phyloP scores from a whole-genome alignment of 2,888 invertebrate species.

The Oscheius sp. region DNA sequence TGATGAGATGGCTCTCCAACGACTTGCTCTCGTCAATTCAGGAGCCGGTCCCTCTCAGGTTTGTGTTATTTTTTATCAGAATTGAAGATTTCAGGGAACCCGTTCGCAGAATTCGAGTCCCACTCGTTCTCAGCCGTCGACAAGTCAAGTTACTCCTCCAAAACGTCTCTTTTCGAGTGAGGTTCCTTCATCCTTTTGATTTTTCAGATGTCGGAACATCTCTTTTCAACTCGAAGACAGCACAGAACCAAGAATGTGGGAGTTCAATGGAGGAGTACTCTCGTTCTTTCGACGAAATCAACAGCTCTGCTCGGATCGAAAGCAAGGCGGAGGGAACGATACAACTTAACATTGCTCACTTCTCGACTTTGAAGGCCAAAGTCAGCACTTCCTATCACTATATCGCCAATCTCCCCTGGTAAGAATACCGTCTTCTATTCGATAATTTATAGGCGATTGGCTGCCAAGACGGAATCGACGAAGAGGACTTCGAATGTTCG shows the following conservation, averaged over 20 bases:
- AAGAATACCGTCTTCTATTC: not conserved
- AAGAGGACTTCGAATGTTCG: conserved; percentile 62
- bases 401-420: conserved; percentile 64
- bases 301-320: conserved; percentile 17
- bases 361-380: conserved; percentile 52
- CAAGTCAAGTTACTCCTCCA: not conserved
- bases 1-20: not conserved
- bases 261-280: conserved; percentile 21
- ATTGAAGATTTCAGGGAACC: conserved; percentile 8
- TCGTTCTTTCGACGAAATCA: conserved; percentile 7
- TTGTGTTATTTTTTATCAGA: not conserved
- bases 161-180: conserved; percentile 24
- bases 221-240: too few relatives aligned
- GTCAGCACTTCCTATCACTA: conserved; percentile 52
- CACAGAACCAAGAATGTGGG: conserved; percentile 5
- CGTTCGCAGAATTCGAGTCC: conserved; percentile 19
- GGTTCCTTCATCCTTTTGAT: not conserved
- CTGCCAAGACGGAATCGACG: conserved; percentile 68
- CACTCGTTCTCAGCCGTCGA: not conserved
- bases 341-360: conserved; percentile 53
- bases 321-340: conserved; percentile 53
- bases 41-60: conserved; percentile 19
- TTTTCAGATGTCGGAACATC: not conserved
- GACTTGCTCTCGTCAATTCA: not conserved
- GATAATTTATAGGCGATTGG: conserved; percentile 61